These are phyloP conservation scores for Columba janthina DNA, from an alignment of 2,113 vertebrate genomes.

Conservation along the genomic window DNA sequence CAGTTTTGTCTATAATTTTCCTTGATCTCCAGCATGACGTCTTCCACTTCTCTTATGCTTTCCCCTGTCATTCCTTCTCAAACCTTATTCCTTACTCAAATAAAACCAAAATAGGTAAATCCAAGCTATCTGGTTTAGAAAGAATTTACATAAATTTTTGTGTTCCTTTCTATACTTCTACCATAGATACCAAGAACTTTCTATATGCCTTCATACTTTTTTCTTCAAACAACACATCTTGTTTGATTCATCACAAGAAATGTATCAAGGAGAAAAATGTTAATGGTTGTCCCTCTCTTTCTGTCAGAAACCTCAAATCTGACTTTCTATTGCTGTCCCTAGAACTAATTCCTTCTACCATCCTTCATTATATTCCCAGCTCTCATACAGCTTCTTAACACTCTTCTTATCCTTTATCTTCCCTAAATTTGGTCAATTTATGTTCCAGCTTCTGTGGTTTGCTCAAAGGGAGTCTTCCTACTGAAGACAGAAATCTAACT, in stretches of 20 bases:
- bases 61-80: neutral
- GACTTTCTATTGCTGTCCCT: neutral
- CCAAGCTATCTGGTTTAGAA: rapidly evolving
- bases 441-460: neutral
- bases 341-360: neutral
- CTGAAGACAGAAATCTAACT: neutral
- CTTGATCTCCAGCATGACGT: rapidly evolving
- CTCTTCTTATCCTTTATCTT: neutral
- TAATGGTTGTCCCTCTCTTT: neutral
- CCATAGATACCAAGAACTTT: neutral
- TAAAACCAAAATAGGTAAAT: neutral
- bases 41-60: neutral
- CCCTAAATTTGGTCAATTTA: neutral
- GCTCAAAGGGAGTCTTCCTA: neutral
- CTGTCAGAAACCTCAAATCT: neutral
- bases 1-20: neutral
- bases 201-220: neutral
- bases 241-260: neutral
- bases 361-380: neutral
- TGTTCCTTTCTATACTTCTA: neutral
- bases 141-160: rapidly evolving
- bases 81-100: neutral
- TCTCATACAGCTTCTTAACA: neutral
- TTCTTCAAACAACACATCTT: neutral
- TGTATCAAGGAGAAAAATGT: neutral